These are phyloP conservation scores for Plebejus argus DNA, from an alignment of 2,888 invertebrate species.

Conservation along the genomic window DNA sequence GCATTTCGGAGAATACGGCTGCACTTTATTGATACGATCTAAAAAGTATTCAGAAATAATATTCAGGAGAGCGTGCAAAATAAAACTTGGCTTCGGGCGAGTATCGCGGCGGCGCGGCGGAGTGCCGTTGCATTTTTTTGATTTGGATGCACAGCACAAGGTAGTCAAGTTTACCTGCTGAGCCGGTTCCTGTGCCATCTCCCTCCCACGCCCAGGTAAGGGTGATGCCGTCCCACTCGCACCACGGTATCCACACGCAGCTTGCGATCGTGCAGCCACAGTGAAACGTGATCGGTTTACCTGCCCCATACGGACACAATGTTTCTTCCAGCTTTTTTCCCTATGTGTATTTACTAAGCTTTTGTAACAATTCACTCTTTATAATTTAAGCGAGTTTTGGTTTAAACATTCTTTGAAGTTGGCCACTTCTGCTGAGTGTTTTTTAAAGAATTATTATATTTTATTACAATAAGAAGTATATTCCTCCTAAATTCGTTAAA, in stretches of 20 bases:
- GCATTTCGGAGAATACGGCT: neutral
- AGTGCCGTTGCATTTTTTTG: slow-evolving; percentile 44
- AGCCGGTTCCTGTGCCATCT: slow-evolving; percentile 44
- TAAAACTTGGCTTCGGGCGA: neutral
- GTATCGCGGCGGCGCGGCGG: neutral
- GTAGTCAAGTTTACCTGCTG: slow-evolving; percentile 46
- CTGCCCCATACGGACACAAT: slow-evolving; percentile 40
- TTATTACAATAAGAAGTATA: neutral
- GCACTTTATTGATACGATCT: slow-evolving; percentile 17
- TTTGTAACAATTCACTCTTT: neutral
- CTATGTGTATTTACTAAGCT: slow-evolving; percentile 23
- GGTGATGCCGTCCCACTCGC: neutral
- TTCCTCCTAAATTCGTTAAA: neutral
- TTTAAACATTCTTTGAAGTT: neutral
- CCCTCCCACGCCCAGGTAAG: slow-evolving; percentile 34
- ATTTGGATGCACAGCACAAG: slow-evolving; percentile 43
- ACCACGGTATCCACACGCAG: neutral
- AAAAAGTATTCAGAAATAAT: slow-evolving; percentile 24
- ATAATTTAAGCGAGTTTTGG: neutral
- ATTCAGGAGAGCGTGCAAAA: slow-evolving; percentile 22
- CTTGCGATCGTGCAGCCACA: slow-evolving; percentile 25
- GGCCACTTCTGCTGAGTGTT: neutral
- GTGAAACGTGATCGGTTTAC: slow-evolving; percentile 48
- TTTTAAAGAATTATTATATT: neutral
- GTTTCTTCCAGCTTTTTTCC: slow-evolving; percentile 29